These are phyloP conservation scores for Rhinichthys osculus DNA, from an alignment of 2,797 vertebrate species.

Conservation along the genomic window DNA sequence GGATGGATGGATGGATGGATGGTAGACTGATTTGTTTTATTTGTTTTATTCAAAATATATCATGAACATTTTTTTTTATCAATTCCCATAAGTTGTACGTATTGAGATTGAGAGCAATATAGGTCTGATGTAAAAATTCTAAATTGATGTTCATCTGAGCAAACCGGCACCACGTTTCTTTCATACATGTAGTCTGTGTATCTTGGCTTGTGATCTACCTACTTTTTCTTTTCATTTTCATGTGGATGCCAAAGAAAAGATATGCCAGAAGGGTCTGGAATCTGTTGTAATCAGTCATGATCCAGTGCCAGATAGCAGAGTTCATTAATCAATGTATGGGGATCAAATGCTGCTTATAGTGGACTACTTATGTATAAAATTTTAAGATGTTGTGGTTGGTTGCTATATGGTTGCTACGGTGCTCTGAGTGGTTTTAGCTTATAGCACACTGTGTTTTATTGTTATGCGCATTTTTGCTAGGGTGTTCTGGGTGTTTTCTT, in stretches of 20 bases:
- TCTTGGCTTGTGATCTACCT: constrained; percentile 17
- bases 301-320: constrained; percentile 2
- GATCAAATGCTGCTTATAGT: neutral
- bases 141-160: constrained; percentile 18
- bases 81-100: neutral
- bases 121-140: neutral
- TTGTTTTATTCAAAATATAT: neutral
- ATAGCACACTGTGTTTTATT: neutral
- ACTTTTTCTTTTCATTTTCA: constrained; percentile 7
- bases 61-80: neutral
- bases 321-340: constrained; percentile 5
- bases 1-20: no score
- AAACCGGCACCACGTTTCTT: constrained; percentile 4
- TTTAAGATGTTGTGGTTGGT: neutral
- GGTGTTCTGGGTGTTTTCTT: neutral
- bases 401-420: neutral
- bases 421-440: neutral
- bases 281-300: constrained; percentile 22
- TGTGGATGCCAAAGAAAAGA: constrained; percentile 22
- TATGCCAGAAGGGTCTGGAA: constrained; percentile 14
- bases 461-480: neutral
- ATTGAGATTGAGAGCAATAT: no score
- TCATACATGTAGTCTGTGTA: constrained; percentile 3
- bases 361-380: neutral
- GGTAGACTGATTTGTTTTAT: no score